Base-by-base conservation (phyloP, 2,113 vertebrate genomes). In the Nannobrachium achirus region DNA sequence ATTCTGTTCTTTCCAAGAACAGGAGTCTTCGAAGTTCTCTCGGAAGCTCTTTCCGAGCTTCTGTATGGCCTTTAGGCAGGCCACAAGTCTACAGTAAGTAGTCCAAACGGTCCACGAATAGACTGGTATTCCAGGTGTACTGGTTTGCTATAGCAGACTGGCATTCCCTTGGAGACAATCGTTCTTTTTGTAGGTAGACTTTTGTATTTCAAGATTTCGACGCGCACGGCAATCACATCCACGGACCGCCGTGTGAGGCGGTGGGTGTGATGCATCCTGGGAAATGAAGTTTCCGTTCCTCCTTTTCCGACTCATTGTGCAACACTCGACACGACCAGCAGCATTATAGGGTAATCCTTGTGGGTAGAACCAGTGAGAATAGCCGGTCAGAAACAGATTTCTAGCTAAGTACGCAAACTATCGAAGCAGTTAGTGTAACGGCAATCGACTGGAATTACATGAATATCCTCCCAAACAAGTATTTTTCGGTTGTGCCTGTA, bases 171-270 rank as follows among this genome's bases (percentile, higher is more conserved):
- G 50, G 20, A 20, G 2, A 10, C 8, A 20, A 15, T 15, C 48
- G 1, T 50, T 19, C n/a, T 52, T 52, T 3, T 33, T 52, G 3
- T 4, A 10, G 9, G 58, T 70, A 48, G 45, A 13, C 45, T 48
- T 33, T 33, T 76, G 68, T 75, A 70, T 62, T 84, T 78, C 20
- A 2, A 62, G 38, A 44, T 79, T 62, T 33, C 10, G 25, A 33
- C 6, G n/a, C 25, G 25, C 25, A 33, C 25, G 1, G 10, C 9
- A 3, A n/a, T 56, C 38, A 14, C n/a, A 8, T n/a, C 33, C 15
- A 14, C 7, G 7, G 48, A 15, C 8, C 13, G 1, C 2, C 7
- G 39, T 1, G 9, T 25, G 8, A 5, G 3, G 19, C 18, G n/a
- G n/a, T n/a, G n/a, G n/a, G n/a, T 4, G 14, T 20, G 18, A n/a